These are phyloP conservation scores for Idaea dimidiata DNA, from an alignment of 2,888 invertebrate species.

Conservation along the genomic window DNA sequence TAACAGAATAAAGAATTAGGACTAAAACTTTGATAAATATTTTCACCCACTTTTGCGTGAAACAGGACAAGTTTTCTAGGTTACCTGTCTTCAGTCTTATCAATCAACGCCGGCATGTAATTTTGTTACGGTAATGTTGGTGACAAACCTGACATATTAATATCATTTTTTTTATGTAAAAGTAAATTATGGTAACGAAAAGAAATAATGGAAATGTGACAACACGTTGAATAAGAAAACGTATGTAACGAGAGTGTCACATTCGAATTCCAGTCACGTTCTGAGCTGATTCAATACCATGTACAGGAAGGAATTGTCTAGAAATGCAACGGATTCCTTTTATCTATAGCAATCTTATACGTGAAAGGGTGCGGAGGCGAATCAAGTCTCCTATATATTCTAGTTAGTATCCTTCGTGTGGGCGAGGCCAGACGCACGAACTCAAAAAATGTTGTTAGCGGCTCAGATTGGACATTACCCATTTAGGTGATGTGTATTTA, in stretches of 20 bases:
- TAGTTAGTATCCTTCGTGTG: constrained; percentile 31
- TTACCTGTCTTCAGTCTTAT: constrained; percentile 12
- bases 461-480: constrained; percentile 30
- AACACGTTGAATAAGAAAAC: neutral
- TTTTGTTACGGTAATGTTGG: neutral
- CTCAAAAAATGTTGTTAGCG: constrained; percentile 34
- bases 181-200: neutral
- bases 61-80: constrained; percentile 14
- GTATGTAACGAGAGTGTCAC: neutral
- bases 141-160: neutral
- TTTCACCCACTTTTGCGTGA: constrained; percentile 6
- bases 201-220: neutral
- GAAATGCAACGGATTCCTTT: constrained; percentile 19
- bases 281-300: constrained; percentile 1
- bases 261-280: neutral
- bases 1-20: constrained; percentile 6
- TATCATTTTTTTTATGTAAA: neutral
- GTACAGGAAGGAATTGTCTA: constrained; percentile 25
- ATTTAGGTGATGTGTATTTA: constrained; percentile 27
- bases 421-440: constrained; percentile 38
- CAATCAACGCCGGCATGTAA: neutral
- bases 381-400: constrained; percentile 29
- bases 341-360: constrained; percentile 20
- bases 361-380: constrained; percentile 35
- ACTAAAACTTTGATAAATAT: neutral